phyloP scores from a whole-genome alignment of 2,113 vertebrate genomes.

The Gymnogyps californianus region DNA sequence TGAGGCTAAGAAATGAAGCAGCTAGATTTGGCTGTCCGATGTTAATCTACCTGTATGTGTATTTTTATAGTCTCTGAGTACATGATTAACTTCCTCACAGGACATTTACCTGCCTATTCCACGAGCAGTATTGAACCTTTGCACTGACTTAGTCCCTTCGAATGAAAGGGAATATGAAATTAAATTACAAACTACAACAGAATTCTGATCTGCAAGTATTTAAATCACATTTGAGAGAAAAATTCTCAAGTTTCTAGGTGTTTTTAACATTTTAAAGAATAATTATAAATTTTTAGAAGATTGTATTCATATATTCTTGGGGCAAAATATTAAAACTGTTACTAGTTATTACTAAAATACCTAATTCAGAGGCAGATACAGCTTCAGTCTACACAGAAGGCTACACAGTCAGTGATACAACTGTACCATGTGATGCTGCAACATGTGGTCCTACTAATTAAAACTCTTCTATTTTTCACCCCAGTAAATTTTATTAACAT shows the following conservation, averaged over 20 bases:
- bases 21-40: not conserved
- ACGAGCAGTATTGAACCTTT: not conserved
- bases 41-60: not conserved
- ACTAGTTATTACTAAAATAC: not conserved
- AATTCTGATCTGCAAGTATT: not conserved
- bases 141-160: not conserved
- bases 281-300: not conserved
- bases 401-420: not conserved
- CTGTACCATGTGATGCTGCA: not conserved
- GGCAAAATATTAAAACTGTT: not conserved
- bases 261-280: not conserved
- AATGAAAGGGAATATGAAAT: not conserved
- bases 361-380: not conserved
- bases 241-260: not conserved
- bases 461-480: not conserved
- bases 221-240: not conserved
- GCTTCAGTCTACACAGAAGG: not conserved
- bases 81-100: not conserved
- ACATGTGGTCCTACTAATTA: not conserved
- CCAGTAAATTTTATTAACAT: not conserved
- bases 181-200: not conserved
- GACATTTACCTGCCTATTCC: not conserved
- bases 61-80: not conserved
- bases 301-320: not conserved
- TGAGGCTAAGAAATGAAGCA: not conserved